phyloP scores from a whole-genome alignment of 2,888 invertebrate genomes.

The Arenicola marina region DNA sequence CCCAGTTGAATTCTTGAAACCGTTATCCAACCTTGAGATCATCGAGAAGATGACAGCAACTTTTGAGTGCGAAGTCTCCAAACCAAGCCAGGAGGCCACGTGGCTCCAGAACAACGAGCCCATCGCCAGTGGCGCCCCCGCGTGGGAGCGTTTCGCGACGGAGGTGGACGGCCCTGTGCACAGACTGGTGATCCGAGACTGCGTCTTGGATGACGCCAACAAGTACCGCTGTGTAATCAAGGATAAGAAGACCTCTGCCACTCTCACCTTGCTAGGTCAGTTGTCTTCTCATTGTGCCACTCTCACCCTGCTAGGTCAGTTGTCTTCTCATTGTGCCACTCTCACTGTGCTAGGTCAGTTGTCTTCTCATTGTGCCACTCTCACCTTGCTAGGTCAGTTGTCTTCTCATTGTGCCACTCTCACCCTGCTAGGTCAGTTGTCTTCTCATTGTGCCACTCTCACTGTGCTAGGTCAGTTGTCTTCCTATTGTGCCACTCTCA shows the following conservation, averaged over 20 bases:
- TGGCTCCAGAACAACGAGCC: slow-evolving; percentile 89
- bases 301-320: too few relatives aligned
- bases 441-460: too few relatives aligned
- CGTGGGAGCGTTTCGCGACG: slow-evolving; percentile 19
- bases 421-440: too few relatives aligned
- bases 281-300: too few relatives aligned
- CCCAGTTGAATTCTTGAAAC: slow-evolving; percentile 49
- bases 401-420: too few relatives aligned
- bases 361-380: too few relatives aligned
- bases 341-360: too few relatives aligned
- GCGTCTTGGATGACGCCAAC: slow-evolving; percentile 19
- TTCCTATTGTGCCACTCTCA: too few relatives aligned
- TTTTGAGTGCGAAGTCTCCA: slow-evolving; percentile 81
- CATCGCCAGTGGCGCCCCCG: slow-evolving; percentile 58
- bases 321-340: too few relatives aligned
- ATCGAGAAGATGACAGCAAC: slow-evolving; percentile 47
- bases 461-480: too few relatives aligned
- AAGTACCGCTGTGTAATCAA: slow-evolving; percentile 40
- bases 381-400: too few relatives aligned
- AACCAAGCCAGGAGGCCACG: slow-evolving; percentile 75
- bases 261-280: slow-evolving; percentile 49
- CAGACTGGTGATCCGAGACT: slow-evolving; percentile 43
- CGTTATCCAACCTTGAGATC: slow-evolving; percentile 49
- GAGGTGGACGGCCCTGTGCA: slow-evolving; percentile 43
- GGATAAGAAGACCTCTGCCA: slow-evolving; percentile 48